Base-by-base conservation (phyloP, 2,113 vertebrate species). In the Rhinichthys klamathensis region DNA sequence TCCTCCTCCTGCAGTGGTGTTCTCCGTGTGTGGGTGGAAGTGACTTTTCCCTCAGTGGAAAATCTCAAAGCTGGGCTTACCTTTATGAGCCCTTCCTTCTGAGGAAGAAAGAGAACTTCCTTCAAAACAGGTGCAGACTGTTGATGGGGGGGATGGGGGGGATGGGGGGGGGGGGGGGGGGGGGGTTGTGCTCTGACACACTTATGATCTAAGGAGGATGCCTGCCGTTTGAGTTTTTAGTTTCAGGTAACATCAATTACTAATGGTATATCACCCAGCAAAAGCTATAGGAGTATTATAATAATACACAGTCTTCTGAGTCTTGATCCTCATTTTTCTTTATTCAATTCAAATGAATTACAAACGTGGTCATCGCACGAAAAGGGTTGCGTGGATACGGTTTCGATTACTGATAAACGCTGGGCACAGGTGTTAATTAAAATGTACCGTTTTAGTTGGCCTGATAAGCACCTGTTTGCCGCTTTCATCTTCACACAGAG, bases 41-140 rank as follows among this genome's bases (percentile, higher is more conserved):
- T 56, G 82, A 73, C 82, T 85, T 15, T 84, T 84, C 61, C 78
- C 72, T 89, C 58, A 56, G 32, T 82, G 63, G 85, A 87, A 87
- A 87, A 83, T 89, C 88, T 81, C 83, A 61, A 58, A 85, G 85
- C 82, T n/a, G 81, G 56, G 51, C 75, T 85, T 87, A 78, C 65
- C 85, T 85, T 89, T 41, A 67, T 81, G 6, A 85, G 73, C 73
- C 30, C 65, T 88, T 85, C 80, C 44, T 4, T 84, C 79, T 70
- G n/a, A 73, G 3, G 58, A 86, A 46, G 74, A 60, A 88, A 77
- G 13, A 21, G 61, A 61, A 69, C 72, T 85, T 83, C 82, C 88
- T 77, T 81, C 46, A 84, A 84, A 86, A 61, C 78, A 85, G 85
- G 41, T 79, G 79, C 30, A 80, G n/a, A 54, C 75, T 65, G 61